Evolutionary conservation across 2,797 vertebrate genomes (phyloP), one percentile per base, ranked within the genome.

Genomic region (Anomalospiza imberbis): DNA sequence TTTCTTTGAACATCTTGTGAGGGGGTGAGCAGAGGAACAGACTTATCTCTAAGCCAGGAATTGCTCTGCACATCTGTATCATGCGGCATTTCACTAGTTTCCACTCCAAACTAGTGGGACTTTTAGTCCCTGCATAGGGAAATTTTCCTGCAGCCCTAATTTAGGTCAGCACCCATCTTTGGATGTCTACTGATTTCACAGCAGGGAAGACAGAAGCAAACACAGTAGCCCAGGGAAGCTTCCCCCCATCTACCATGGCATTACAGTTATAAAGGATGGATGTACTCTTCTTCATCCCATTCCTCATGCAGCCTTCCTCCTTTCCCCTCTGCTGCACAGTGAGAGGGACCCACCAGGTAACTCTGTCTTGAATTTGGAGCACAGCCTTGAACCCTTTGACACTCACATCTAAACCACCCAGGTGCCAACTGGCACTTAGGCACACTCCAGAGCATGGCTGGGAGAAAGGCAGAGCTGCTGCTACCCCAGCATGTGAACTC

Each of bases 1-100:
- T 95, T 92, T 93, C 95, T 96, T 95, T 95, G 95, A 97, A 95
- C 96, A 95, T 96, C 87, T 95, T 95, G 82, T 95, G 92, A 95
- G 94, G 92, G 94, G 91, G 93, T 93, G 93, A 94, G 87, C 87
- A 95, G 68, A 94, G 50, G 72, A 93, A 92, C 89, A 93, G 61
- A 77, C 50, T 94, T 94, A 88, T 94, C 94, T 95, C 70, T 91
- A 62, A 93, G 87, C 78, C 73, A 91, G 79, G 93, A 94, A 85
- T 89, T 89, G 87, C 66, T 65, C 78, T 88, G 58, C 44, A 60
- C 47, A 36, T 86, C 91, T 92, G 66, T 88, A 78, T 86, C 93
- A 88, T 0, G 0, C 2, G 1, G 89, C 66, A 89, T 86, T 94
- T 94, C 76, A 76, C 85, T 79, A 81, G 91, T 95, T 95, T 95